Conservation (phyloP, 1,140 invertebrate species). For the Trichoplusia ni region DNA sequence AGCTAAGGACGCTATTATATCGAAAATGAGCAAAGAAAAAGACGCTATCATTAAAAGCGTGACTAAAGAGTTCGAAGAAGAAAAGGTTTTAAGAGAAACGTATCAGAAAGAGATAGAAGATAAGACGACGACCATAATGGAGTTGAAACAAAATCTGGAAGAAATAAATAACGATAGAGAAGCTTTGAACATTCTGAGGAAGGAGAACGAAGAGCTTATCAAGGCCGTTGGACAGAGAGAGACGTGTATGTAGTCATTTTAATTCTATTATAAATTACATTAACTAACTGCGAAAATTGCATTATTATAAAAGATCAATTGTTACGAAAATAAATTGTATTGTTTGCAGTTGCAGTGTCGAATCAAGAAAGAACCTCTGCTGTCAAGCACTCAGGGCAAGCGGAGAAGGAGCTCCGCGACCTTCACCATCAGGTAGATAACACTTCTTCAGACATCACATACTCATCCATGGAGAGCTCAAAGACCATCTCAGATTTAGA, state of each 20-base stretch:
- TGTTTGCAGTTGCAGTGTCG: conserved; percentile 47
- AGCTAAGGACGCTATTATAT: conserved; percentile 44
- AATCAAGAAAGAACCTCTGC: conserved; percentile 44
- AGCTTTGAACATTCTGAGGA: conserved; percentile 43
- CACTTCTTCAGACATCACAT: conserved; percentile 56
- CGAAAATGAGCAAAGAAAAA: conserved; percentile 45
- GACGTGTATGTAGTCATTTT: conserved; percentile 48
- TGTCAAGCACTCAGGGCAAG: conserved; percentile 39
- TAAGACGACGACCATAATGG: conserved; percentile 35
- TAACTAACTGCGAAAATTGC: too few relatives aligned
- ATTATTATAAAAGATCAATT: too few relatives aligned
- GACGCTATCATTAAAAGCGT: conserved; percentile 46
- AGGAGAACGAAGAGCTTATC: conserved; percentile 54
- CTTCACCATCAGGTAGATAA: conserved; percentile 63
- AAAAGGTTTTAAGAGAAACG: conserved; percentile 36
- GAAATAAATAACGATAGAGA: conserved; percentile 38
- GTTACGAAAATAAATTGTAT: conserved; percentile 4
- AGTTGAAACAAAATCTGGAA: conserved; percentile 44
- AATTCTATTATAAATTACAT: neutral
- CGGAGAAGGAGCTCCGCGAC: conserved; percentile 45
- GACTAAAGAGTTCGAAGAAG: conserved; percentile 47
- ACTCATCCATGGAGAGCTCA: conserved; percentile 61
- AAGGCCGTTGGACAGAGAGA: conserved; percentile 48
- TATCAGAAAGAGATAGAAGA: conserved; percentile 38
- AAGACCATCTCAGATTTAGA: conserved; percentile 73